Base-by-base conservation (phyloP, 2,797 vertebrate species). In the Falco biarmicus region DNA sequence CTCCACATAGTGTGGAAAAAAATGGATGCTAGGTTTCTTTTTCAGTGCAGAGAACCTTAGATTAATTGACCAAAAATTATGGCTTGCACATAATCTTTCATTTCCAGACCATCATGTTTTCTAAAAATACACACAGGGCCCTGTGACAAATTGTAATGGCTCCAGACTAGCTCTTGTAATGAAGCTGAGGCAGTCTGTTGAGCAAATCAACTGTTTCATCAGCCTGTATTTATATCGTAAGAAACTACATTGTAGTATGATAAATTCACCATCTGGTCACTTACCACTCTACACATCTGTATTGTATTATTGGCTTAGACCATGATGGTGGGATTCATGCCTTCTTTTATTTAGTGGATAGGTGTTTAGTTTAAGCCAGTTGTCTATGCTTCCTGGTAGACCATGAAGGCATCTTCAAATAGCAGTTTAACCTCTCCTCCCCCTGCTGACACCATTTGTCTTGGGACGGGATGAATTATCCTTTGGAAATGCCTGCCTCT, bases 161-260 rank as follows among this genome's bases (percentile, higher is more conserved):
- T 96, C 90, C 90, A 92, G 93, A 77, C 48, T 54, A 87, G 64
- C 47, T 94, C 41, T 89, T 87, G 71, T 82, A 92, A 95, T 81
- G 71, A 93, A 83, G 78, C 84, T 81, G 90, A 94, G 75, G 68
- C 16, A 2, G 53, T 75, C 64, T 93, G 48, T 59, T 85, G 84
- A 85, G 84, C 54, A 87, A 89, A 95, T 89, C 81, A 87, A 65
- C 78, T 75, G 32, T 93, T 94, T 96, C 71, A 85, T 94, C 93
- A 89, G 78, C 60, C 50, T 59, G 41, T 82, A 86, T 93, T 91
- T 94, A 87, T 73, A 25, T 76, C 85, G 64, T 53, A 92, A 95
- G 87, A 90, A 95, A n/a, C 56, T 77, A 59, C n/a, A 3, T 48
- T 43, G 56, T 57, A 50, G 74, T 57, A 61, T 68, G 88, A 95